Conservation (phyloP, 1,140 invertebrate species). For the Wiebesia pumilae region DNA sequence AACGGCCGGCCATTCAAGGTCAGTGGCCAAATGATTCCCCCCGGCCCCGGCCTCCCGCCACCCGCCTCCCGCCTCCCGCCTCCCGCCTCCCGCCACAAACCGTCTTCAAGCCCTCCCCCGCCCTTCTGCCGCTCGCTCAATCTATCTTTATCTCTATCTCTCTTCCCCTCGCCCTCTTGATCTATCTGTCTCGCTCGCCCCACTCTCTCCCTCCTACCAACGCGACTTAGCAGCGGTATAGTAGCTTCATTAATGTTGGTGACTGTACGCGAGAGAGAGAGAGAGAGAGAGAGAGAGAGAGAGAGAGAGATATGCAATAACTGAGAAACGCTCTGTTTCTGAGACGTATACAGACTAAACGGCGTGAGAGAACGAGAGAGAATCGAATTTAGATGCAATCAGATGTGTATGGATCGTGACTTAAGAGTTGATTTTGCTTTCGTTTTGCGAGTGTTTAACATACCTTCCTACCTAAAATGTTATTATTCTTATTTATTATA, state of each 20-base stretch:
- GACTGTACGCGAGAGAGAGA: background rate
- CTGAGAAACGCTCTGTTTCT: conserved; percentile 14
- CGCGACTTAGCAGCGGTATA: background rate
- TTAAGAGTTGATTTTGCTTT: background rate
- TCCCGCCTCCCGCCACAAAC: too few species aligned
- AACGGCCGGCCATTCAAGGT: conserved; percentile 49
- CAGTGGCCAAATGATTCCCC: conserved; percentile 49
- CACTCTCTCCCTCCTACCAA: background rate
- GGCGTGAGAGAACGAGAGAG: background rate
- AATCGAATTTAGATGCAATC: background rate
- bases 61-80: too few species aligned
- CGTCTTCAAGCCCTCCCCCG: too few species aligned
- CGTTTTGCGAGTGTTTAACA: background rate
- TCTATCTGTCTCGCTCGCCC: background rate
- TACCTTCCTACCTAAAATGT: background rate
- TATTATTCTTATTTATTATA: background rate
- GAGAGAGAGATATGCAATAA: background rate
- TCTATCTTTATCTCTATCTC: background rate
- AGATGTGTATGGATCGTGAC: background rate
- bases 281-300: background rate
- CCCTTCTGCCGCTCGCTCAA: too few species aligned
- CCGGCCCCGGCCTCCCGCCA: too few species aligned
- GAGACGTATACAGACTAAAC: background rate
- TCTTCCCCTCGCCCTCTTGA: background rate
- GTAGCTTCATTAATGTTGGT: conserved; percentile 50